A percentile compares a stretch with the other conserved stretches of the same genome.
Conservation (phyloP, 2,888 invertebrate genomes). For the Hemithea aestivaria region DNA sequence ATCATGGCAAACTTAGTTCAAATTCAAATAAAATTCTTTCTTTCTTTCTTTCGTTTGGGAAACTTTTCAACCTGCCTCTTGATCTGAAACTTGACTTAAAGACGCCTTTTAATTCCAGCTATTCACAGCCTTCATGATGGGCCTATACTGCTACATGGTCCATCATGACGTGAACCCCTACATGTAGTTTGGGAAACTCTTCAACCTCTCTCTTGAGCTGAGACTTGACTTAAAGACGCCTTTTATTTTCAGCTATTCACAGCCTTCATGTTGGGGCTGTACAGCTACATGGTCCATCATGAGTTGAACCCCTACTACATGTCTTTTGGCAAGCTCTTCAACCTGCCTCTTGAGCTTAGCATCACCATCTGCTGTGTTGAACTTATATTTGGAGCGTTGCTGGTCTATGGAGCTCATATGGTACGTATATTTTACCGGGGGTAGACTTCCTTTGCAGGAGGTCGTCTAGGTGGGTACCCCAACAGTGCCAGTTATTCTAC, state of each 20-base stretch:
- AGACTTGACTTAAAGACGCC: too few species aligned
- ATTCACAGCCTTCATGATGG: constrained; percentile 53
- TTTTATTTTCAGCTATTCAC: constrained; percentile 49
- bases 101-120: constrained; percentile 43
- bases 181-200: constrained; percentile 37
- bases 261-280: constrained; percentile 51
- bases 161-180: constrained; percentile 23
- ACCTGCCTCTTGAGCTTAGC: constrained; percentile 39
- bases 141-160: constrained; percentile 47
- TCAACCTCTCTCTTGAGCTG: constrained; percentile 16
- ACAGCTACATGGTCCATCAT: constrained; percentile 44
- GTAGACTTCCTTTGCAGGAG: too few species aligned
- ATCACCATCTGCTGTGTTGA: constrained; percentile 50
- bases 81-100: too few species aligned
- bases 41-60: too few species aligned
- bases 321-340: constrained; percentile 35
- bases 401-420: constrained; percentile 58
- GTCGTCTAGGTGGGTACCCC: too few species aligned
- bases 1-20: too few species aligned
- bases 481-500: too few species aligned
- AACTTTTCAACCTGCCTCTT: too few species aligned
- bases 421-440: too few species aligned
- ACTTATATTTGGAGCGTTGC: constrained; percentile 40
- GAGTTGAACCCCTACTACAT: constrained; percentile 20
- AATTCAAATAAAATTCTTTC: too few species aligned